Percentiles rank a stretch among this genome's conserved stretches.
phyloP scores from a whole-genome alignment of 2,113 vertebrate genomes.

The Emydocephalus ijimae region DNA sequence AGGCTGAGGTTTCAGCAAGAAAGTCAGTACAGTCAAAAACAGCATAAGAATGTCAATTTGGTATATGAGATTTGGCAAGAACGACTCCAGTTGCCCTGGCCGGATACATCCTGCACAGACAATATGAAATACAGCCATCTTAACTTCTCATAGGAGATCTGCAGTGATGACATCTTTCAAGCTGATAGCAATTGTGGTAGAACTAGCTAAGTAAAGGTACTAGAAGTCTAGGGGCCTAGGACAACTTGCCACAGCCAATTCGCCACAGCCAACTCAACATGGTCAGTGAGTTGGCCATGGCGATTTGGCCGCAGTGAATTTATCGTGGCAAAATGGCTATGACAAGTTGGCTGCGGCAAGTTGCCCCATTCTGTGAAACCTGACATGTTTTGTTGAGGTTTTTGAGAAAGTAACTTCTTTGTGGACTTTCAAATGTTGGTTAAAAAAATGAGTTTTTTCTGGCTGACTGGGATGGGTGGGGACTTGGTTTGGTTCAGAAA shows the following conservation, averaged over 20 bases:
- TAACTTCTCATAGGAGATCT: not conserved
- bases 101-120: not conserved
- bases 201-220: not conserved
- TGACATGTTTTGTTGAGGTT: not conserved
- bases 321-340: not conserved
- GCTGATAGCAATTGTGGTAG: not conserved
- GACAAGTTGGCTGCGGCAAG: not conserved
- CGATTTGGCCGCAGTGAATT: fast-evolving
- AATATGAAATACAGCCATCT: not conserved
- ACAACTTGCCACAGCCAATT: no score
- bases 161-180: not conserved
- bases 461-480: not conserved
- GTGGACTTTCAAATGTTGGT: not conserved
- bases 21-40: not conserved
- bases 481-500: not conserved
- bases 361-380: not conserved
- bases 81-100: not conserved
- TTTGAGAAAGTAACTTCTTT: not conserved
- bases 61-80: not conserved
- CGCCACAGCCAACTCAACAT: no score
- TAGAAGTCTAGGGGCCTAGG: not conserved
- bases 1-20: not conserved
- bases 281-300: no score
- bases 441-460: not conserved
- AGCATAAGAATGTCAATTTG: not conserved